These are phyloP conservation scores for Hydrocynus forskahlii DNA, from an alignment of 2,797 vertebrate species.

Conservation along the genomic window DNA sequence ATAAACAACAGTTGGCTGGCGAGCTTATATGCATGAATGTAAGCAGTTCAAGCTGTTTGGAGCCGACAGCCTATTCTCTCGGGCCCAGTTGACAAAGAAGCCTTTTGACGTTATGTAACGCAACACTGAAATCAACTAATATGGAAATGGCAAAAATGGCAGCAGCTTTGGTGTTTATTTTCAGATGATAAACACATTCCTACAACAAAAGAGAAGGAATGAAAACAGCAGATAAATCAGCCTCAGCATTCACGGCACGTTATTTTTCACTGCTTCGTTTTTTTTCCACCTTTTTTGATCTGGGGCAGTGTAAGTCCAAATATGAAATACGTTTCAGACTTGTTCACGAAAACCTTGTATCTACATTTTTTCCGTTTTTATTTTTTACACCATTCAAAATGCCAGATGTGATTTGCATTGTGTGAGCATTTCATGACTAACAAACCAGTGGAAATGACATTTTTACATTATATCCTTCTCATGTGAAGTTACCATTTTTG, in stretches of 20 bases:
- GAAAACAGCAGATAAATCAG: constrained; percentile 13
- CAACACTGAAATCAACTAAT: constrained; percentile 14
- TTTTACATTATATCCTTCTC: not conserved
- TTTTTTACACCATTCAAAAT: no score
- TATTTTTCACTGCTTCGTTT: not conserved
- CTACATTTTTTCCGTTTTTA: no score
- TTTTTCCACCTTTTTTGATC: not conserved
- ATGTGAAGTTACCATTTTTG: not conserved
- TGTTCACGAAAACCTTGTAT: no score
- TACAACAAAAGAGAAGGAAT: not conserved
- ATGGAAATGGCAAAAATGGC: constrained; percentile 15
- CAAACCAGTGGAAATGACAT: no score
- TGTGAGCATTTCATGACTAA: no score
- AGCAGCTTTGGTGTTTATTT: not conserved
- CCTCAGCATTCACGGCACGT: not conserved
- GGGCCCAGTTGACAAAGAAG: not conserved
- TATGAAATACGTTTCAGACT: not conserved
- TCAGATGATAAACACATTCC: constrained; percentile 19
- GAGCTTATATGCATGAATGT: not conserved
- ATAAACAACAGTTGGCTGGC: constrained; percentile 3
- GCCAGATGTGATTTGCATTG: no score
- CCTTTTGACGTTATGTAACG: constrained; percentile 1
- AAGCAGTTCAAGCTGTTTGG: constrained; percentile 23
- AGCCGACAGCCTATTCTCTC: not conserved
- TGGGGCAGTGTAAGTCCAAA: not conserved